Evolutionary conservation across 2,888 invertebrate species (phyloP).

Genomic region (Agrotis clavis): DNA sequence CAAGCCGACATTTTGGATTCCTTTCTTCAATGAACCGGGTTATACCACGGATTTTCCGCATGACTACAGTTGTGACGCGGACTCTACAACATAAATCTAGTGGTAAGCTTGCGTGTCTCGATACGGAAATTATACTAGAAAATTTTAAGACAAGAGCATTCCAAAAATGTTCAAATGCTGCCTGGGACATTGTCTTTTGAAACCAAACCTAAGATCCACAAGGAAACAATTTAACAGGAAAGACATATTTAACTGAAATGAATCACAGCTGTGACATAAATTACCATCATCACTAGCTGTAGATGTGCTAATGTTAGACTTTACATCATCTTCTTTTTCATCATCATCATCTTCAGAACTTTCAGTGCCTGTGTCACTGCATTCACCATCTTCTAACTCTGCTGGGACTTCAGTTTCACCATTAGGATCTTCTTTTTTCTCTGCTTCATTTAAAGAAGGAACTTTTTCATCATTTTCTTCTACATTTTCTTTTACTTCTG

Average conservation of each 20-base stretch:
- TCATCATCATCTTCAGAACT: slow-evolving; percentile 72
- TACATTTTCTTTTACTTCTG: slow-evolving; percentile 34
- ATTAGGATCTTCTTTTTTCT: slow-evolving; percentile 37
- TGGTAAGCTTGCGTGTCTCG: not conserved
- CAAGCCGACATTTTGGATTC: too few relatives aligned
- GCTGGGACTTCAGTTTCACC: slow-evolving; percentile 53
- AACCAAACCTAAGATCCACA: not conserved
- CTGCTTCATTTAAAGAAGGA: slow-evolving; percentile 22
- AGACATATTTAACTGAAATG: not conserved
- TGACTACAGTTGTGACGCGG: too few relatives aligned
- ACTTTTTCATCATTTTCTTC: slow-evolving; percentile 18
- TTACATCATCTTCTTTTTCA: slow-evolving; percentile 75
- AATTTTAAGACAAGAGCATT: not conserved
- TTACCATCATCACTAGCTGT: slow-evolving; percentile 88
- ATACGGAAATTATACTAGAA: not conserved
- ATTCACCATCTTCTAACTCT: slow-evolving; percentile 93
- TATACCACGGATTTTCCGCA: too few relatives aligned
- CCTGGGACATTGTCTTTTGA: not conserved
- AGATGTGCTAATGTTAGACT: slow-evolving; percentile 80
- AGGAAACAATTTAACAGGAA: not conserved
- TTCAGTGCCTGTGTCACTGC: slow-evolving; percentile 88
- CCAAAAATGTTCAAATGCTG: not conserved
- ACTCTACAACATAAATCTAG: not conserved
- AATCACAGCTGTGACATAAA: slow-evolving; percentile 33
- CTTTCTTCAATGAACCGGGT: too few relatives aligned